A percentile compares a stretch with the other conserved stretches of the same genome.
Evolutionary conservation across 2,113 vertebrate species (phyloP).

Genomic region (Pterophyllum scalare): DNA sequence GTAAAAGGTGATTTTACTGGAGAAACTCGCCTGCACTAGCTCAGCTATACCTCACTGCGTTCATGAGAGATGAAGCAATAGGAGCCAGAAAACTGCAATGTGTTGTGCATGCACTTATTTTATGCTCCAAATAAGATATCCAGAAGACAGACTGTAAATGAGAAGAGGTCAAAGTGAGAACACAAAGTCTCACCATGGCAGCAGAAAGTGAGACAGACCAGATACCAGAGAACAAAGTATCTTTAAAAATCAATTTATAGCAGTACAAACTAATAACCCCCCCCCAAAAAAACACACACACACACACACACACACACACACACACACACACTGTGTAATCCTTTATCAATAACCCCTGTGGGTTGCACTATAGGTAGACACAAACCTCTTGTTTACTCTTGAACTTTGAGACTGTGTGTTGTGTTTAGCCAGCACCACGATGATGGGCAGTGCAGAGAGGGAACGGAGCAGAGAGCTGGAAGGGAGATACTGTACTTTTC

Average conservation of each 20-base stretch:
- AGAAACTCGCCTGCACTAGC: neutral
- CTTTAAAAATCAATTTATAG: neutral
- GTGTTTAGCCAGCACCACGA: neutral
- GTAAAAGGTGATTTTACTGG: neutral
- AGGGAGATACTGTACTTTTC: neutral
- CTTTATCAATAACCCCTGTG: neutral
- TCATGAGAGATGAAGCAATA: neutral
- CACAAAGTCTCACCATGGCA: neutral
- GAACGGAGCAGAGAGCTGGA: neutral
- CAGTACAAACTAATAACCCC: neutral
- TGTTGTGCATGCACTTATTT: neutral
- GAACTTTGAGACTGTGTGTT: neutral
- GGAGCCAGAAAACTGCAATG: neutral
- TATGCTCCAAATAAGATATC: neutral
- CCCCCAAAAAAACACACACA: too few relatives aligned
- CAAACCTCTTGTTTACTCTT: conserved; percentile 2
- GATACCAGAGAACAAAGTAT: neutral
- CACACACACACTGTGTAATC: neutral
- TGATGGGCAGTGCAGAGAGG: neutral
- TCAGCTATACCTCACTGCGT: neutral
- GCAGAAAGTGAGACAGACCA: neutral
- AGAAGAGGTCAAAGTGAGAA: neutral
- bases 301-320: too few relatives aligned
- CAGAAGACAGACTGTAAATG: neutral
- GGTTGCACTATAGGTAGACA: neutral